Conservation (phyloP, 1,140 invertebrate genomes). For the Nasonia longicornis region DNA sequence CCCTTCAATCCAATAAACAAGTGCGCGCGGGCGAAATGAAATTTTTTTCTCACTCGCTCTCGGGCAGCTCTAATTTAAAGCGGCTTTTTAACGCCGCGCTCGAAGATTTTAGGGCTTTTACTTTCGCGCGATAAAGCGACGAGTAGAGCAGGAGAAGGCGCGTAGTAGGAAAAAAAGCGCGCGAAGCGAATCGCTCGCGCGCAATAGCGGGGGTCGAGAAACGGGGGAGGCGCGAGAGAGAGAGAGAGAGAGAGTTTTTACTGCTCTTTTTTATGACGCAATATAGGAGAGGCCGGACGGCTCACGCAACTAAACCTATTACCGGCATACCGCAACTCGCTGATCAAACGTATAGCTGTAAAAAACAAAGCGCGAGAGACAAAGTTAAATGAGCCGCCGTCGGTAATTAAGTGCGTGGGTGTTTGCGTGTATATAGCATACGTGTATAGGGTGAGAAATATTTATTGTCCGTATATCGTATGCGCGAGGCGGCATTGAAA, state of each 20-base stretch:
- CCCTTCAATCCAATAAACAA: constrained; percentile 6
- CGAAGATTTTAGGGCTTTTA: constrained; percentile 44
- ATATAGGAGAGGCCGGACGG: constrained; percentile 52
- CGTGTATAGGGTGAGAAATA: not conserved
- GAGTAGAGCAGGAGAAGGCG: constrained; percentile 25
- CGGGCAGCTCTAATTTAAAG: constrained; percentile 33
- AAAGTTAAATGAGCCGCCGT: constrained; percentile 58
- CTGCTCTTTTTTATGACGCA: constrained; percentile 58
- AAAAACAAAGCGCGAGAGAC: constrained; percentile 53
- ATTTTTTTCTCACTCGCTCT: not conserved
- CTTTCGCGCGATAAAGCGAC: constrained; percentile 44
- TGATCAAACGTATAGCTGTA: constrained; percentile 56
- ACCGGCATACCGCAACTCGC: constrained; percentile 53
- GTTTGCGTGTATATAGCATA: not conserved
- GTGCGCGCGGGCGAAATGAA: constrained; percentile 8
- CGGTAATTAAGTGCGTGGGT: constrained; percentile 49
- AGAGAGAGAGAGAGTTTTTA: constrained; percentile 50
- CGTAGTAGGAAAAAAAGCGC: constrained; percentile 20
- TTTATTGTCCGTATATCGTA: no score
- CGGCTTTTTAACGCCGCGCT: constrained; percentile 22
- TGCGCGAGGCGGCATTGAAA: not conserved
- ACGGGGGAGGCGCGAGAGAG: not conserved
- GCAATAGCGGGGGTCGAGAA: not conserved
- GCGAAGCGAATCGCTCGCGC: not conserved
- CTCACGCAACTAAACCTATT: constrained; percentile 57